phyloP scores from a whole-genome alignment of 1,140 invertebrate genomes.

The Caenorhabditis brenneri region DNA sequence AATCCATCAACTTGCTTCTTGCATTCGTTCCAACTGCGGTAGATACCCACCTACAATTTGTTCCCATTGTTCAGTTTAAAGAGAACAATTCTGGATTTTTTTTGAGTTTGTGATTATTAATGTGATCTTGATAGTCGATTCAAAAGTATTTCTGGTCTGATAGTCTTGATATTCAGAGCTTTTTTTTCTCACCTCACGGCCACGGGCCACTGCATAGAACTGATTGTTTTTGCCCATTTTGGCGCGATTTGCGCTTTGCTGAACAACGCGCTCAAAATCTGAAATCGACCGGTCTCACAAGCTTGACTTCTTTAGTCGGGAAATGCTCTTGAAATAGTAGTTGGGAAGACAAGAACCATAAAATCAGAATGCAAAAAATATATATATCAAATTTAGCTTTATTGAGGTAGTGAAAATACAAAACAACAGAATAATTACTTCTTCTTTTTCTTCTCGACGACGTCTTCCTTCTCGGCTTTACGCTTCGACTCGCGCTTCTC shows the following conservation, averaged over 20 bases:
- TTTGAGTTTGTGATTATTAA: too few relatives aligned
- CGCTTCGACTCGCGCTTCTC: constrained; percentile 38
- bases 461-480: not conserved
- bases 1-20: constrained; percentile 79
- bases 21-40: constrained; percentile 77
- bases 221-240: constrained; percentile 8
- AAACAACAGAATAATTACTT: not conserved
- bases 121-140: too few relatives aligned
- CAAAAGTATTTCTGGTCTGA: too few relatives aligned
- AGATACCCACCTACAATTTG: constrained; percentile 69
- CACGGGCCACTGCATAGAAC: constrained; percentile 73
- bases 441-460: constrained; percentile 38
- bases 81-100: not conserved
- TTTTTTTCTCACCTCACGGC: constrained; percentile 70
- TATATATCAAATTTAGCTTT: not conserved
- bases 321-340: not conserved
- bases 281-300: not conserved
- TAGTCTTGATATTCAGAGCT: too few relatives aligned
- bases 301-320: not conserved
- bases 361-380: not conserved
- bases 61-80: not conserved
- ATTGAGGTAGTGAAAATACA: not conserved
- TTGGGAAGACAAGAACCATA: not conserved
- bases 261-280: not conserved
- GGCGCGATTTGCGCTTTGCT: not conserved